phyloP scores from a whole-genome alignment of 2,888 invertebrate genomes.

The Galerucella pusilla region DNA sequence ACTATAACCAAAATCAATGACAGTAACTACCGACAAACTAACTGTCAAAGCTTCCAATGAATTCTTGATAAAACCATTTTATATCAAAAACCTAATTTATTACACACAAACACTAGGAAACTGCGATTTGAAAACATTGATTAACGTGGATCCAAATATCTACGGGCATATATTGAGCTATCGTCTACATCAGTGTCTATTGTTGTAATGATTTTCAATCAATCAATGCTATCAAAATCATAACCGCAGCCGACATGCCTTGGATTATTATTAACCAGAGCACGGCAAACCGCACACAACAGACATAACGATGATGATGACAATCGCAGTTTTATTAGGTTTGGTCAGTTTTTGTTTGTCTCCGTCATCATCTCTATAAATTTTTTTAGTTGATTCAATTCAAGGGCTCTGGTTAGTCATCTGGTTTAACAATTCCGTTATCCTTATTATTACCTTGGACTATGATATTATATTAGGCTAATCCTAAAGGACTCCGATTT shows the following conservation, averaged over 20 bases:
- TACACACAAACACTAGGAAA: neutral
- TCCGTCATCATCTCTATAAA: slow-evolving; percentile 15
- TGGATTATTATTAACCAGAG: slow-evolving; percentile 9
- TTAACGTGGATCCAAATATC: slow-evolving; percentile 6
- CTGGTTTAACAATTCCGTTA: no score
- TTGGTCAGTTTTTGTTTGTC: slow-evolving; percentile 28
- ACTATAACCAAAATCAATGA: no score
- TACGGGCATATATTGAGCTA: slow-evolving; percentile 1
- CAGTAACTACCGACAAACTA: neutral
- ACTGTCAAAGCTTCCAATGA: neutral
- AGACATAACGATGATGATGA: neutral
- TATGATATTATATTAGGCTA: no score
- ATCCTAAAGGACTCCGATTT: no score
- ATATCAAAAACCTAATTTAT: slow-evolving; percentile 8
- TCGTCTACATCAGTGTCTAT: slow-evolving; percentile 21
- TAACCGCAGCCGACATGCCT: slow-evolving; percentile 21
- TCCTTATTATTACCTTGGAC: no score
- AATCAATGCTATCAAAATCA: slow-evolving; percentile 32
- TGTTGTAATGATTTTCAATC: slow-evolving; percentile 31
- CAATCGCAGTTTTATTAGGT: slow-evolving; percentile 13
- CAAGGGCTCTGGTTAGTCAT: neutral
- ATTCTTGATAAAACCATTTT: neutral
- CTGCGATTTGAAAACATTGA: neutral
- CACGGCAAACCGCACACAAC: slow-evolving; percentile 12
- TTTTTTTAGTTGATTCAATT: slow-evolving; percentile 11